Evolutionary conservation across 2,797 vertebrate species (phyloP).

Genomic region (Ceryle rudis): DNA sequence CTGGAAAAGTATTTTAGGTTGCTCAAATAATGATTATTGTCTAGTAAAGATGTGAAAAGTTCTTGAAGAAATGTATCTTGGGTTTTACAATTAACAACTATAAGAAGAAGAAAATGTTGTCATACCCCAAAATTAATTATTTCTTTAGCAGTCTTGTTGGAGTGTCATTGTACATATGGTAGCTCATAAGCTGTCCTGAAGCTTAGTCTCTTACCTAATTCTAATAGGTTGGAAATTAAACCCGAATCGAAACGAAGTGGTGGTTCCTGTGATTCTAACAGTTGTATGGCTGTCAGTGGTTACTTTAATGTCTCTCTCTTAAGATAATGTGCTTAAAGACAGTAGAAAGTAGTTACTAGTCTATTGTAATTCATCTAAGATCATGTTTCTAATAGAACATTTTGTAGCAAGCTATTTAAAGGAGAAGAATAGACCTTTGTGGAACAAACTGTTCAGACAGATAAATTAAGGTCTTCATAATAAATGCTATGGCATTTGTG

Average conservation of each 20-base stretch:
- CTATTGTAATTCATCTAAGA: neutral
- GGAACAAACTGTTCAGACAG: neutral
- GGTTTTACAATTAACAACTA: neutral
- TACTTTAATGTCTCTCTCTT: neutral
- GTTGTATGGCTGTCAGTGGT: neutral
- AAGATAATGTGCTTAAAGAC: neutral
- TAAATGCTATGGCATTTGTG: neutral
- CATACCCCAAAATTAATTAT: neutral
- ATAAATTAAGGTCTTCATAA: neutral
- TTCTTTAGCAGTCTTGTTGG: neutral
- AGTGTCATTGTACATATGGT: rapidly evolving
- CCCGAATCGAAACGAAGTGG: neutral
- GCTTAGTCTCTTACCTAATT: neutral
- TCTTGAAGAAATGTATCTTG: neutral
- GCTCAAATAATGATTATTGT: neutral
- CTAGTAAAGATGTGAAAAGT: neutral
- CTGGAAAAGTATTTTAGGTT: neutral
- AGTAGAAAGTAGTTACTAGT: neutral
- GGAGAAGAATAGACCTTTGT: neutral
- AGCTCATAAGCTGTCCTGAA: neutral
- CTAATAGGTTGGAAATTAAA: neutral
- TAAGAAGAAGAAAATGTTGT: neutral
- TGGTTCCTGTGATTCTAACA: neutral
- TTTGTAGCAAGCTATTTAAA: neutral
- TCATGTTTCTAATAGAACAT: neutral